A percentile compares a stretch with the other conserved stretches of the same genome.
phyloP scores from a whole-genome alignment of 2,113 vertebrate genomes.

The Oryzias melastigma region DNA sequence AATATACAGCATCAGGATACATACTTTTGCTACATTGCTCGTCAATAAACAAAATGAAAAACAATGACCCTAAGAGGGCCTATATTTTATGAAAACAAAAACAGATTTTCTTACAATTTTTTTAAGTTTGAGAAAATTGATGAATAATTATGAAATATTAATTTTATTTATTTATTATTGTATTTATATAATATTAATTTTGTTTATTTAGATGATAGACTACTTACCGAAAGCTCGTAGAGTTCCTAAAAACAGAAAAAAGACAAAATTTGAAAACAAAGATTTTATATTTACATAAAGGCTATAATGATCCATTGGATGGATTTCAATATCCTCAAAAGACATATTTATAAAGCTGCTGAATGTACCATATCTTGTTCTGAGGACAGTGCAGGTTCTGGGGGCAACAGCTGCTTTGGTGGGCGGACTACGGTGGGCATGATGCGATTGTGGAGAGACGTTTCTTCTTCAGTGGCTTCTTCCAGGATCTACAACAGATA shows the following conservation, averaged over 20 bases:
- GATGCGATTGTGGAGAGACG: slow-evolving; percentile 91
- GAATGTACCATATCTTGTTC: slow-evolving; percentile 87
- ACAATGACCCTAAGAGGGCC: no score
- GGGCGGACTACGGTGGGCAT: slow-evolving; percentile 97
- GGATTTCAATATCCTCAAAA: not conserved
- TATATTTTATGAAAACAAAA: no score
- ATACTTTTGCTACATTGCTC: no score
- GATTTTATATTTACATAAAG: not conserved
- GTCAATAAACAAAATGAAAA: no score
- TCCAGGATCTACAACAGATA: slow-evolving; percentile 83
- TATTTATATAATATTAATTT: not conserved
- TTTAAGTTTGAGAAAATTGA: no score
- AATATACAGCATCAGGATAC: no score
- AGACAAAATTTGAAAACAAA: slow-evolving; percentile 5
- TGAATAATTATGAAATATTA: not conserved
- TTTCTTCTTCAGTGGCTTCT: slow-evolving; percentile 97
- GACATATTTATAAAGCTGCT: not conserved
- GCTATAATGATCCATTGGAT: not conserved
- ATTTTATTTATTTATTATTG: no score
- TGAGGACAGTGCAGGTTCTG: slow-evolving; percentile 71
- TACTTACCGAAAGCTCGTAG: slow-evolving; percentile 90
- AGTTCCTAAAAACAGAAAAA: slow-evolving; percentile 82
- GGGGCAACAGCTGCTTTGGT: slow-evolving; percentile 87
- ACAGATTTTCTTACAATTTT: no score
- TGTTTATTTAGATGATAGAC: not conserved